Conservation (phyloP, 2,888 invertebrate species). For the Leptogaster cylindrica region DNA sequence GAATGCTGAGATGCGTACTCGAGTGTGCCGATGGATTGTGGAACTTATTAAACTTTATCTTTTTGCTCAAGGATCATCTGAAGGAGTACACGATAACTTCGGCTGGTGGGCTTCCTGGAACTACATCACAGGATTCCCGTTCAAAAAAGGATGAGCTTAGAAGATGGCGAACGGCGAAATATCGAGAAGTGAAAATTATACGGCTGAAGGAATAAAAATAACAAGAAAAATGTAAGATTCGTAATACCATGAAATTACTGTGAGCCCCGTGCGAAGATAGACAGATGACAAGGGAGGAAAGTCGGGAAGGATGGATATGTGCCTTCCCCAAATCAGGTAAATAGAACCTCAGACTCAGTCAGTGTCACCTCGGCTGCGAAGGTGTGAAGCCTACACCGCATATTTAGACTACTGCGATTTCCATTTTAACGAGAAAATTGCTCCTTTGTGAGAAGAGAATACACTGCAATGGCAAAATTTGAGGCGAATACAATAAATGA, state of each 20-base stretch:
- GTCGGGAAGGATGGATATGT: no score
- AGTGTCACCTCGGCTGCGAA: not conserved
- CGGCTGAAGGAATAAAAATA: slow-evolving; percentile 22
- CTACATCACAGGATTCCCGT: not conserved
- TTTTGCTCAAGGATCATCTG: not conserved
- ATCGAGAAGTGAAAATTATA: not conserved
- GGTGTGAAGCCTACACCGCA: slow-evolving; percentile 1
- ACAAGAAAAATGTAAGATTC: slow-evolving; percentile 21
- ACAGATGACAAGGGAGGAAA: slow-evolving; percentile 27
- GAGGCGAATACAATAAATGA: no score
- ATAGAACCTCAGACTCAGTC: no score
- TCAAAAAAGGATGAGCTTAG: slow-evolving; percentile 7
- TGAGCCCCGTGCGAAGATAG: slow-evolving; percentile 31
- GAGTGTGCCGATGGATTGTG: slow-evolving; percentile 24
- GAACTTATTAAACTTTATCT: slow-evolving; percentile 33
- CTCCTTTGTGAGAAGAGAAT: not conserved
- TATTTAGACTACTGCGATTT: slow-evolving; percentile 7
- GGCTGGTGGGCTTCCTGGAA: not conserved
- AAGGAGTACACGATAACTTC: not conserved
- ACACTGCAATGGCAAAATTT: not conserved
- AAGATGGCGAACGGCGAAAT: slow-evolving; percentile 11
- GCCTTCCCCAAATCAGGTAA: no score
- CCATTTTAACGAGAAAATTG: slow-evolving; percentile 20
- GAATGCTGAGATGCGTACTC: slow-evolving; percentile 29
- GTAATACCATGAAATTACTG: slow-evolving; percentile 30